Evolutionary conservation across 1,140 invertebrate species (phyloP).

Genomic region (Camponotus vicinus): DNA sequence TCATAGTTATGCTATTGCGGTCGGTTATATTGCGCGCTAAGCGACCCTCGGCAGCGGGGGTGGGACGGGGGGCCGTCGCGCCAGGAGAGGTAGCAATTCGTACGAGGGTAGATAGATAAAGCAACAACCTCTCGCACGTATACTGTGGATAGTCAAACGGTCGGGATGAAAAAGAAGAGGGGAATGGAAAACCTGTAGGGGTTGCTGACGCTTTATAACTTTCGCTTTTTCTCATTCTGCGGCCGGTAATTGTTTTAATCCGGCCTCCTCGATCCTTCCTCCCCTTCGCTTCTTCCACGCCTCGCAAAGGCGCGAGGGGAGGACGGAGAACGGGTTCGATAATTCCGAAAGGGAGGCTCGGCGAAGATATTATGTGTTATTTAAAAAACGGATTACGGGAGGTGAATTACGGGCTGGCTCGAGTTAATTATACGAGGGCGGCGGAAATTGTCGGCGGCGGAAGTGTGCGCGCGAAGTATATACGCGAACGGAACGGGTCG

Average conservation of each 20-base stretch:
- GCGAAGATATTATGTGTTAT: conserved; percentile 66
- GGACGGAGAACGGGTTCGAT: conserved; percentile 1
- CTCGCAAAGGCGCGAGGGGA: neutral
- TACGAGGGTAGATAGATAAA: conserved; percentile 26
- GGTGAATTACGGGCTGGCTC: conserved; percentile 56
- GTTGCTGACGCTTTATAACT: conserved; percentile 53
- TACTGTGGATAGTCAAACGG: conserved; percentile 31
- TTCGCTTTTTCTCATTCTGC: conserved; percentile 58
- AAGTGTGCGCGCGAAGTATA: conserved; percentile 24
- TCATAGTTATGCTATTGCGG: conserved; percentile 79
- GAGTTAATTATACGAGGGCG: conserved; percentile 61
- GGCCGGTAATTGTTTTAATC: conserved; percentile 67
- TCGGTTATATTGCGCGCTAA: conserved; percentile 75
- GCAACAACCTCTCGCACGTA: conserved; percentile 1
- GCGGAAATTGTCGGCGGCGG: conserved; percentile 40
- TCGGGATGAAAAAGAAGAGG: neutral
- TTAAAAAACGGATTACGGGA: conserved; percentile 64
- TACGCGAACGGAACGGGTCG: conserved; percentile 28
- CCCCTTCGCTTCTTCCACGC: neutral
- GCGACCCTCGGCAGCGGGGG: conserved; percentile 43
- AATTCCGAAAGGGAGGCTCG: conserved; percentile 35
- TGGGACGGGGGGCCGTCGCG: neutral
- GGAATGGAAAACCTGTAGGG: neutral
- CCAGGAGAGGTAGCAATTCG: conserved; percentile 52
- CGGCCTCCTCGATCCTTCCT: conserved; percentile 25